Evolutionary conservation across 2,888 invertebrate genomes (phyloP), one percentile per base, ranked within the genome.

Genomic region (Macroteleia sp.): DNA sequence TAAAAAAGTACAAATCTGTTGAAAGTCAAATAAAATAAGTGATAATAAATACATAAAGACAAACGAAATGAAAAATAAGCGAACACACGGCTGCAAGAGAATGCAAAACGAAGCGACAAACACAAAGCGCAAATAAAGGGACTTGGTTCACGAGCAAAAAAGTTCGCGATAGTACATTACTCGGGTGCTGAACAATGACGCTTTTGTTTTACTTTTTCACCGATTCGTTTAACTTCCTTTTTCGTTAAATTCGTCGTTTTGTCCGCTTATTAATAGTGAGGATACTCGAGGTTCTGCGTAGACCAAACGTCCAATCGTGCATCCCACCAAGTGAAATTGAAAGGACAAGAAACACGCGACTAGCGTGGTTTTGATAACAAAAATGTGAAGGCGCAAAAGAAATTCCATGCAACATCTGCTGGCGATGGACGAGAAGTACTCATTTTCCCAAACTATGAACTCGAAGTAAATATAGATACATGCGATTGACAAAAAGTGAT

Each of bases 1-100:
- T 36, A n/a, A n/a, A n/a, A n/a, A n/a, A n/a, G n/a, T n/a, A n/a
- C n/a, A n/a, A n/a, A n/a, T n/a, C n/a, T n/a, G n/a, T n/a, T n/a
- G n/a, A n/a, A n/a, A n/a, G n/a, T n/a, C n/a, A n/a, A n/a, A n/a
- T n/a, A n/a, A n/a, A n/a, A n/a, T n/a, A n/a, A n/a, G n/a, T n/a
- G n/a, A n/a, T n/a, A n/a, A n/a, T n/a, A n/a, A n/a, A n/a, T n/a
- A n/a, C n/a, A n/a, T n/a, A n/a, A n/a, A 25, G 6, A 25, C 80
- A 71, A 71, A 71, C 61, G 46, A 25, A 42, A 71, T 52, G 76
- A 78, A 75, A 73, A 48, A 48, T 57, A 48, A 52, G 34, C 57
- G 69, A 80, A 59, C 36, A 73, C 44, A 54, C 46, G 46, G 64
- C 39, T 17, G 59, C 50, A 73, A 71, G 39, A 30, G 34, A 50